Conservation (phyloP, 2,797 vertebrate genomes). For the Molothrus aeneus region DNA sequence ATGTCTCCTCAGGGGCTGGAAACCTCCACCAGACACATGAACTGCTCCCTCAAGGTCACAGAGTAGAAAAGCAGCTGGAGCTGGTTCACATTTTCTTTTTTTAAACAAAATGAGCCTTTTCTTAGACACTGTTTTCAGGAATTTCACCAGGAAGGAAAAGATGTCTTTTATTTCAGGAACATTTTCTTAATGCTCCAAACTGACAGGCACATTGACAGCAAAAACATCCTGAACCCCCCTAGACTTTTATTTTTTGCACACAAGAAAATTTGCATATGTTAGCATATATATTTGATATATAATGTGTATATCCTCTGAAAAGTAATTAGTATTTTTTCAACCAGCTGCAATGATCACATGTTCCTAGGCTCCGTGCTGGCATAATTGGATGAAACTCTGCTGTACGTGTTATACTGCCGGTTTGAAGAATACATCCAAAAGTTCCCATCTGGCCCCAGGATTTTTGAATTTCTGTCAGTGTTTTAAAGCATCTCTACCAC, state of each 20-base stretch:
- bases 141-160: background rate
- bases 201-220: background rate
- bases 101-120: background rate
- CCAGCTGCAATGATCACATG: constrained; percentile 19
- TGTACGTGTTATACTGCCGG: background rate
- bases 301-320: constrained; percentile 37
- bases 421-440: constrained; percentile 5
- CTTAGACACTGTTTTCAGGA: background rate
- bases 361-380: constrained; percentile 27
- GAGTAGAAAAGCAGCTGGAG: background rate
- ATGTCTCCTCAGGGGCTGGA: background rate
- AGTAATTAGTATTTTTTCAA: constrained; percentile 60
- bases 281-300: constrained; percentile 35
- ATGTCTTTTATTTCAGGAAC: background rate
- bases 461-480: constrained; percentile 2
- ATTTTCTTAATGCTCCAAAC: background rate
- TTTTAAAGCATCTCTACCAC: background rate
- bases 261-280: constrained; percentile 31
- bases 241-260: constrained; percentile 3
- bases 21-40: background rate
- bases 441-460: constrained; percentile 11
- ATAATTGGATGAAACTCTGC: constrained; percentile 48
- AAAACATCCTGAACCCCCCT: background rate
- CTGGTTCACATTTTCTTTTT: background rate
- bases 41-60: background rate